Percentiles rank a stretch among this genome's conserved stretches.
Conservation (phyloP, 2,113 vertebrate species). For the Phoenicopterus ruber region DNA sequence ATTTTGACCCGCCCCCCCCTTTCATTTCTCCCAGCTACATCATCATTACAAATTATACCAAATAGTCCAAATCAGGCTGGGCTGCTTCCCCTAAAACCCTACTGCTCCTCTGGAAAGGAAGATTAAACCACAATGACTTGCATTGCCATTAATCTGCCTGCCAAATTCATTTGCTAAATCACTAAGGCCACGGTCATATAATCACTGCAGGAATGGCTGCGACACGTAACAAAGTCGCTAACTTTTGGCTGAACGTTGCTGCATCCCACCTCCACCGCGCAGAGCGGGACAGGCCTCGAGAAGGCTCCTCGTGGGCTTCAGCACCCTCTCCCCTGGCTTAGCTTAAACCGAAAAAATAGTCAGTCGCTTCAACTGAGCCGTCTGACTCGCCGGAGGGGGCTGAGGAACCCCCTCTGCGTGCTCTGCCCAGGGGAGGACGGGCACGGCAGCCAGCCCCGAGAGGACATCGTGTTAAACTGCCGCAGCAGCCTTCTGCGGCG, state of each 20-base stretch:
- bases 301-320: background rate
- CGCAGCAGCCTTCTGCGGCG: background rate
- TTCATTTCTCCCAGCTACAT: background rate
- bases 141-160: background rate
- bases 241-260: background rate
- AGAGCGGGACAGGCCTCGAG: background rate
- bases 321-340: background rate
- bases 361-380: background rate
- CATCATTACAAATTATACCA: background rate
- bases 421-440: background rate
- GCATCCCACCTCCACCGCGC: background rate
- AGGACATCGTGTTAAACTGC: background rate
- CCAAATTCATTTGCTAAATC: background rate
- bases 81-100: background rate
- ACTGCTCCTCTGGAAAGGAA: background rate
- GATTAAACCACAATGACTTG: background rate
- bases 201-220: background rate
- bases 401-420: background rate
- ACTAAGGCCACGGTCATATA: background rate
- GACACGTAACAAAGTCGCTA: rapidly evolving
- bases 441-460: background rate
- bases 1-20: background rate
- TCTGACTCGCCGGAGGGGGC: rapidly evolving
- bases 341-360: background rate
- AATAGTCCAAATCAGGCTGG: background rate